Percentiles rank a stretch among this genome's conserved stretches.
phyloP scores from a whole-genome alignment of 2,113 vertebrate genomes.

The Anas platyrhynchos region DNA sequence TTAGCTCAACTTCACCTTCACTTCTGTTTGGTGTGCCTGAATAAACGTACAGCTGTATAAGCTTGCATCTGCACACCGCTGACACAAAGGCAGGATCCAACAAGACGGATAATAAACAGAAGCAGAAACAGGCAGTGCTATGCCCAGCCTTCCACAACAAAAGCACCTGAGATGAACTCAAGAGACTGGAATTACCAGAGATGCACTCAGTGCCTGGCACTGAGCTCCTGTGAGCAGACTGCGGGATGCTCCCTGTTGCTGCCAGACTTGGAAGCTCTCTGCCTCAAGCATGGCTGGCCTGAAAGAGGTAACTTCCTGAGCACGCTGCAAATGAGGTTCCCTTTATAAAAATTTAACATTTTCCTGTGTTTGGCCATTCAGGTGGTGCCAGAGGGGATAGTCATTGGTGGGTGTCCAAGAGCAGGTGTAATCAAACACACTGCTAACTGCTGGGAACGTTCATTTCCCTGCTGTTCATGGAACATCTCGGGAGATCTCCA shows the following conservation, averaged over 20 bases:
- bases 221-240: neutral
- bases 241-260: neutral
- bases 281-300: neutral
- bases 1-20: neutral
- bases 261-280: neutral
- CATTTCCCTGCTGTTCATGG: neutral
- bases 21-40: neutral
- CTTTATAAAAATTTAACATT: neutral
- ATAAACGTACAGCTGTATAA: neutral
- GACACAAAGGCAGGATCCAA: neutral
- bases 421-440: neutral
- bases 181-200: neutral
- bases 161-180: neutral
- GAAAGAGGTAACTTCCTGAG: neutral
- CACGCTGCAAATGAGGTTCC: neutral
- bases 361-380: neutral
- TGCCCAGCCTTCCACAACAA: neutral
- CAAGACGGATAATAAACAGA: neutral
- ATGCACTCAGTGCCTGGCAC: neutral
- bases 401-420: neutral
- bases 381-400: accelerated
- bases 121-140: neutral
- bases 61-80: neutral
- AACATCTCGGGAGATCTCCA: neutral
- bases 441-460: neutral